Conservation (phyloP, 2,888 invertebrate genomes). For the Drosophila tripunctata region DNA sequence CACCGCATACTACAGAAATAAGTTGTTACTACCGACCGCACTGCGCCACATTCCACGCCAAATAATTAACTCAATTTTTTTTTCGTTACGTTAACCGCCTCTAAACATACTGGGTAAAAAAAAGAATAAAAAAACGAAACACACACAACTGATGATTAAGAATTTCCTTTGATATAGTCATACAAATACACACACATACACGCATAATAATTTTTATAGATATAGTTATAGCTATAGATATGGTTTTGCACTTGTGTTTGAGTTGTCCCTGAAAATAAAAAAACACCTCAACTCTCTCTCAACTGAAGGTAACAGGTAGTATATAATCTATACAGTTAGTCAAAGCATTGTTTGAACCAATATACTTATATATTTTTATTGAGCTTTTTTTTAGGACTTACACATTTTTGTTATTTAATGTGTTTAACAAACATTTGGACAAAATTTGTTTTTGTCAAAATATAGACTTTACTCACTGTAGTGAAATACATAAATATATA, state of each 20-base stretch:
- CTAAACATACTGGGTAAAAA: constrained; percentile 59
- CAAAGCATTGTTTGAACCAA: not conserved
- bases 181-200: constrained; percentile 10
- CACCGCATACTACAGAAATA: not conserved
- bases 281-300: constrained; percentile 1
- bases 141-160: constrained; percentile 54
- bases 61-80: constrained; percentile 19
- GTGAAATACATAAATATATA: not conserved
- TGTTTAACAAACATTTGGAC: not conserved
- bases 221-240: constrained; percentile 36
- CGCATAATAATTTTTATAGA: not conserved
- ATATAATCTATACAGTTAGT: no score
- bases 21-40: constrained; percentile 1
- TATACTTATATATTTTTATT: no score
- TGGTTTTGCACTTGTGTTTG: constrained; percentile 16
- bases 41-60: constrained; percentile 12
- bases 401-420: not conserved
- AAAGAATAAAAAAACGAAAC: constrained; percentile 2
- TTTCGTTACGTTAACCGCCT: constrained; percentile 52
- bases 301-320: constrained; percentile 6
- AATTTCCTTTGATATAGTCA: constrained; percentile 39
- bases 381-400: no score
- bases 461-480: not conserved
- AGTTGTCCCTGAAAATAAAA: constrained; percentile 43
- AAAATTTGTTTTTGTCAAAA: no score